Base-by-base conservation (phyloP, 2,888 invertebrate genomes). In the Aphidoletes aphidimyza region DNA sequence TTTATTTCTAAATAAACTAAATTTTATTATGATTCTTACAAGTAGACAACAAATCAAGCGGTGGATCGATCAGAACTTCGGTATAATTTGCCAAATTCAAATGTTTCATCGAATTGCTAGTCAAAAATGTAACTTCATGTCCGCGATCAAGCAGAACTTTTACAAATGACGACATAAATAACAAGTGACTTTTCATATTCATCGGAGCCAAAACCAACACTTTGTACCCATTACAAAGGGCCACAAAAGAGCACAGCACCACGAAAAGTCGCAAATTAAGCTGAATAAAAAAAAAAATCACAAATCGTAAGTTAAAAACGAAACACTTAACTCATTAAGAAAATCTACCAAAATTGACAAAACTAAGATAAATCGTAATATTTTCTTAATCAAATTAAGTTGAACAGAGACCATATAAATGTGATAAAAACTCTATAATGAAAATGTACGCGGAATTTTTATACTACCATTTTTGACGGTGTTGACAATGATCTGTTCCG, bases 51-150 rank as follows among this genome's bases (percentile, higher is more conserved):
- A 90, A 88, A 86, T 90, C 88, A 84, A 89, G 89, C 59, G 87
- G 85, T 0, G 90, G 90, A 85, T 87, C 88, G 0, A 90, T 86
- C 22, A 90, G 87, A 19, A 91, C 88, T 86, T 90, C 90, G 8
- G 89, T 90, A n/a, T 90, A 88, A 88, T 91, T 91, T 81, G 89
- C 30, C 0, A 26, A 34, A 9, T 45, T n/a, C 5, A 26, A 0
- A 2, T 47, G 14, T 2, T 6, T 30, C 22, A 42, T 45, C 8
- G 83, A 26, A 47, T 30, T 34, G 19, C 26, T 42, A 88, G 87
- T 88, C 36, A 89, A 86, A 19, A 88, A 86, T 5, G 88, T 88
- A 19, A 89, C 88, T 84, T 89, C 87, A 86, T 89, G 89, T 14
- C 89, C 89, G 81, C 87, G 84, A 54, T 36, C 34, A 11, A 84